phyloP scores from a whole-genome alignment of 2,797 vertebrate species.

The Scomberomorus guttatus region DNA sequence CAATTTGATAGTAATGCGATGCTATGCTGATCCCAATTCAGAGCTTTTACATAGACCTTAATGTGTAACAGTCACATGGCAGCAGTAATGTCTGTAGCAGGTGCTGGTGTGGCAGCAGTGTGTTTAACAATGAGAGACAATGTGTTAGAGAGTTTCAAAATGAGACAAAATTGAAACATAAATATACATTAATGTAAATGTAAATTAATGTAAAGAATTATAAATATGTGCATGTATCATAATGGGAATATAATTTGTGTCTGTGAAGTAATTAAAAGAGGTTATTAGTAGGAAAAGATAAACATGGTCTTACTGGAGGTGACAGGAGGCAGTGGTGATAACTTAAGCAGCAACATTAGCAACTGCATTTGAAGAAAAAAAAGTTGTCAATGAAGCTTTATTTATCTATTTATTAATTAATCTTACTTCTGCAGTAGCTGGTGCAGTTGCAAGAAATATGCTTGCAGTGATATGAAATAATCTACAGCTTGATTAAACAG shows the following conservation, averaged over 20 bases:
- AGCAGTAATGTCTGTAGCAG: background rate
- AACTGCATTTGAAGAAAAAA: constrained; percentile 7
- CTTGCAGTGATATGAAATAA: background rate
- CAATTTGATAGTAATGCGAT: constrained; percentile 3
- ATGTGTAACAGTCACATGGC: background rate
- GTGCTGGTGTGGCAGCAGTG: background rate
- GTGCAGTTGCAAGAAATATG: background rate
- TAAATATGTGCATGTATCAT: constrained; percentile 48
- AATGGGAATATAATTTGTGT: constrained; percentile 52
- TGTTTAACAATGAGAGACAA: constrained; percentile 11
- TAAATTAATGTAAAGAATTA: constrained; percentile 19
- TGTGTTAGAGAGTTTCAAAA: background rate
- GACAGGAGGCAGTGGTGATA: constrained; percentile 53
- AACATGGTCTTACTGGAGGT: constrained; percentile 51
- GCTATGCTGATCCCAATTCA: background rate
- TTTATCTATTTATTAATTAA: constrained; percentile 1
- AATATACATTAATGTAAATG: constrained; percentile 33
- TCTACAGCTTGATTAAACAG: background rate
- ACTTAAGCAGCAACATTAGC: constrained; percentile 41
- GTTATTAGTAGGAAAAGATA: constrained; percentile 60
- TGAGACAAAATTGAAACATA: background rate
- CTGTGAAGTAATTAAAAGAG: constrained; percentile 64
- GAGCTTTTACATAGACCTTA: background rate
- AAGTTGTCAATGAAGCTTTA: constrained; percentile 33
- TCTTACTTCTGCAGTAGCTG: background rate